A percentile compares a stretch with the other conserved stretches of the same genome.
These are phyloP conservation scores for Periphyllus acericola DNA, from an alignment of 2,888 invertebrate species.

Conservation along the genomic window DNA sequence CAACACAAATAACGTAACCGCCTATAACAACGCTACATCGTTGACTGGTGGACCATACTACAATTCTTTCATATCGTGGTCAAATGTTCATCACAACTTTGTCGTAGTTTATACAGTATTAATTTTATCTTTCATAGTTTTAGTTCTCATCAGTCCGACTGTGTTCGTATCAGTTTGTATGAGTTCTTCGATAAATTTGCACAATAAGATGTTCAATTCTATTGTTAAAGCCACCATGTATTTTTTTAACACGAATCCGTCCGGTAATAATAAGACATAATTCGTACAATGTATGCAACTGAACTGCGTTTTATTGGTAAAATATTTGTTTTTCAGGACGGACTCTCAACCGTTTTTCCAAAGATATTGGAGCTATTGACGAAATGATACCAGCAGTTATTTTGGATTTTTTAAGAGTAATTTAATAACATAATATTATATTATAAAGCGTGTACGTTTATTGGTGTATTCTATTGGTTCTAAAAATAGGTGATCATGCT, in stretches of 20 bases:
- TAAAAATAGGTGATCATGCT: slow-evolving; percentile 68
- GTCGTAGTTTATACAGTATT: slow-evolving; percentile 75
- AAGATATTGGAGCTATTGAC: slow-evolving; percentile 82
- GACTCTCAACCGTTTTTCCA: slow-evolving; percentile 88
- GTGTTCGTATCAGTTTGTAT: slow-evolving; percentile 81
- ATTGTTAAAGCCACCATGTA: slow-evolving; percentile 83
- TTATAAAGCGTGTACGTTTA: no score
- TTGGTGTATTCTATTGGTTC: not conserved
- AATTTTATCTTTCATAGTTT: slow-evolving; percentile 69
- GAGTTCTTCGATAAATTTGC: slow-evolving; percentile 80
- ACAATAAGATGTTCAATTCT: slow-evolving; percentile 85
- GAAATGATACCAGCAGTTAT: slow-evolving; percentile 73
- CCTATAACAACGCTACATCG: not conserved
- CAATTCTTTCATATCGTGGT: not conserved
- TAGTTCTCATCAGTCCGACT: slow-evolving; percentile 74
- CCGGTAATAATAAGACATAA: slow-evolving; percentile 70
- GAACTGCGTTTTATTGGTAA: no score
- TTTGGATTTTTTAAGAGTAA: slow-evolving; percentile 70
- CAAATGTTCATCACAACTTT: slow-evolving; percentile 62
- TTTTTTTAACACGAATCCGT: slow-evolving; percentile 90
- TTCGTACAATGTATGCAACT: no score
- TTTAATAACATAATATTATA: slow-evolving; percentile 60
- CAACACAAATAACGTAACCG: no score
- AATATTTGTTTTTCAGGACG: slow-evolving; percentile 69
- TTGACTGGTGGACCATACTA: no score